These are phyloP conservation scores for Drosophila infuscata DNA, from an alignment of 2,888 invertebrate genomes.

Conservation along the genomic window DNA sequence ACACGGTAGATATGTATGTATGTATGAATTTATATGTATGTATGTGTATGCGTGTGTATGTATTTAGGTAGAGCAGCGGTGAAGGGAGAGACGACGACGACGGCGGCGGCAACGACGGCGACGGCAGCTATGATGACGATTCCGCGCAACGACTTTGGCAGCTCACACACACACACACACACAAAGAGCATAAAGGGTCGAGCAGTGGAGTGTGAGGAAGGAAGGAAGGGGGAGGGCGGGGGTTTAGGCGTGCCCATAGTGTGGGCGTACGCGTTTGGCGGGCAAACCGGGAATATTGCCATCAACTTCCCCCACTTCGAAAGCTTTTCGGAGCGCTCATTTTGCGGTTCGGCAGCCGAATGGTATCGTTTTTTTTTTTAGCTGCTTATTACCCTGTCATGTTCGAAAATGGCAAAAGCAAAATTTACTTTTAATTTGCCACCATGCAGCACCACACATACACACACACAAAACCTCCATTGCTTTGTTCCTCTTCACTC, in stretches of 20 bases:
- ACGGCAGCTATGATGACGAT: constrained; percentile 45
- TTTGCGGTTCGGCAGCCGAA: constrained; percentile 22
- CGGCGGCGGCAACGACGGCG: constrained; percentile 5
- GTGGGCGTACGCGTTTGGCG: constrained; percentile 23
- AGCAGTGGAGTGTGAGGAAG: not conserved
- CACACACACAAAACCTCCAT: not conserved
- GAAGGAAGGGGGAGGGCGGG: too few species aligned
- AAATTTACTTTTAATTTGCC: constrained; percentile 66
- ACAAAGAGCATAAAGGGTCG: constrained; percentile 6
- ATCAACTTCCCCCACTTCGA: constrained; percentile 52
- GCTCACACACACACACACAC: constrained; percentile 27
- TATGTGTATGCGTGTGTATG: not conserved
- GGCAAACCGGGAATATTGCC: constrained; percentile 38
- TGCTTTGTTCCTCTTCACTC: not conserved
- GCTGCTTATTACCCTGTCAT: constrained; percentile 39
- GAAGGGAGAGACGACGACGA: constrained; percentile 18
- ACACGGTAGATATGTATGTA: constrained; percentile 19
- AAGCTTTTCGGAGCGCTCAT: constrained; percentile 43
- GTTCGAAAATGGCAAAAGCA: constrained; percentile 44
- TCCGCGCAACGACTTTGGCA: constrained; percentile 62
- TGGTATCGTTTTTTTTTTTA: constrained; percentile 20
- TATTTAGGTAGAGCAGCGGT: constrained; percentile 15
- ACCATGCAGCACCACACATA: constrained; percentile 9
- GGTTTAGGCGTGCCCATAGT: constrained; percentile 28
- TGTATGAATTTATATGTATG: not conserved